Base-by-base conservation (phyloP, 2,113 vertebrate genomes). In the Ictalurus furcatus region DNA sequence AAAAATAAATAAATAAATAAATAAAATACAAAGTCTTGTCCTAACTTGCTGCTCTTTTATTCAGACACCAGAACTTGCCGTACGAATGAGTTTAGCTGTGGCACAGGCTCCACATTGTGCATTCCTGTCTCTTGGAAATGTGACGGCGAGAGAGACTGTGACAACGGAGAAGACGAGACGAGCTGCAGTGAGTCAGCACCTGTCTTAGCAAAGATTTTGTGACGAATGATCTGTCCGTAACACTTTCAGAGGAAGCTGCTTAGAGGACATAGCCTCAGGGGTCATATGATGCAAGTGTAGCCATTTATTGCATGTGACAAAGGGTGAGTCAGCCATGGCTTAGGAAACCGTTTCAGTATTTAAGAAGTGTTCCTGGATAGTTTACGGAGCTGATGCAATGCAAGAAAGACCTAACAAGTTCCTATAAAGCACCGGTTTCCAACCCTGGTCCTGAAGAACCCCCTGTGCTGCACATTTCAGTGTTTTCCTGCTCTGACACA, bases 111-210 rank as follows among this genome's bases (percentile, higher is more conserved):
- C 90, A 97, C 96, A 56, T 97, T 97, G 91, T 99, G 98, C 88
- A 97, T 99, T 92, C 98, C 98, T 19, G 85, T 96, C 81, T 98
- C 96, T 95, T 99, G 98, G 98, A 97, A 97, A 88, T 99, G 98
- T 92, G 98, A 99, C 90, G 97, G 98, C 85, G 98, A 99, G 94
- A 97, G 93, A 92, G 98, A 99, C 95, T 99, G 98, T 92, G 97
- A 97, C 94, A 97, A 95, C 90, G 98, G 96, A 88, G 97, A 97
- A 94, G 98, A 99, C 90, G 98, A 99, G 94, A 93, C 97, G 88
- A 96, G 96, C 94, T 99, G 98, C 95, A 97, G 98, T 99, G 96
- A 94, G 98, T 94, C 81, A 69, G 78, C 6, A 9, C 28, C 28
- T 44, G 44, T 25, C 23, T 59, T 65, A 12, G 17, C 65, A 56